These are phyloP conservation scores for Styela plicata DNA, from an alignment of 23 tunicate genomes.

Conservation along the genomic window DNA sequence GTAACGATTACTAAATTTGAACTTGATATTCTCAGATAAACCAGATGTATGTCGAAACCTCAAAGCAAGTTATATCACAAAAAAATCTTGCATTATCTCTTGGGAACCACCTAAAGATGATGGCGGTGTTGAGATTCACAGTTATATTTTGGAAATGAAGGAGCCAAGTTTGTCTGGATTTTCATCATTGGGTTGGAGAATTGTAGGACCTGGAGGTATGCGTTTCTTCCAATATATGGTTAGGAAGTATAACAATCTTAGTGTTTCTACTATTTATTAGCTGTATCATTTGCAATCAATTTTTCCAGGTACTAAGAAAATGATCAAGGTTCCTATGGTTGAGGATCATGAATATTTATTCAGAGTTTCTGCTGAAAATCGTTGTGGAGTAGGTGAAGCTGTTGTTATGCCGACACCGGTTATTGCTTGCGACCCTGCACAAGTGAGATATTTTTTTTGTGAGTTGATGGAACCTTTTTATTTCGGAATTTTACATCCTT, in stretches of 20 bases:
- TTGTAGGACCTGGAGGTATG: slow-evolving; percentile 72
- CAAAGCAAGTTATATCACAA: slow-evolving; percentile 73
- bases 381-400: slow-evolving; percentile 70
- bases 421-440: slow-evolving; percentile 65
- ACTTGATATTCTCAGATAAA: slow-evolving; percentile 64
- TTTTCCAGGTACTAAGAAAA: slow-evolving; percentile 52
- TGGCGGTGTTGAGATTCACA: slow-evolving; percentile 79
- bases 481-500: no score
- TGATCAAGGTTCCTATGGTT: slow-evolving; percentile 46
- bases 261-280: neutral
- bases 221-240: neutral
- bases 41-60: slow-evolving; percentile 77
- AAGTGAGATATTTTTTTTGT: slow-evolving; percentile 16
- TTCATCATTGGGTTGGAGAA: slow-evolving; percentile 84
- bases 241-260: no score
- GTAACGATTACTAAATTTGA: neutral
- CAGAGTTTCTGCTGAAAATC: slow-evolving; percentile 95
- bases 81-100: slow-evolving; percentile 60
- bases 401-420: slow-evolving; percentile 49
- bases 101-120: slow-evolving; percentile 97
- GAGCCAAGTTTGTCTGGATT: slow-evolving; percentile 78
- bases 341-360: slow-evolving; percentile 81
- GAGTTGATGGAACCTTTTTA: no score
- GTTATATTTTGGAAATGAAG: slow-evolving; percentile 88
- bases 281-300: neutral